A percentile compares a stretch with the other conserved stretches of the same genome.
Conservation (phyloP, 2,797 vertebrate species). For the Xenops minutus region DNA sequence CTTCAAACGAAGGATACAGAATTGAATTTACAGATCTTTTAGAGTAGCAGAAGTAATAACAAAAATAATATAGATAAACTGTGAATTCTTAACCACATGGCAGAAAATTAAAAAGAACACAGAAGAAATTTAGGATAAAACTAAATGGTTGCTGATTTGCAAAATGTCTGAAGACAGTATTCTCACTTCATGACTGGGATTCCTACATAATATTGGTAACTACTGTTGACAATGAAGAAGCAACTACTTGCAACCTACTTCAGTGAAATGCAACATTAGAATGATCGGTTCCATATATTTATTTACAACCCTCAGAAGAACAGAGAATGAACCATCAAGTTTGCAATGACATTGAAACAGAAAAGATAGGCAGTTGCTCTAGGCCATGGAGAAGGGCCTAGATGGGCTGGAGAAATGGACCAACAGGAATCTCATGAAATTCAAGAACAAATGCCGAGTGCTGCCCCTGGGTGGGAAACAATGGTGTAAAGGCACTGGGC, state of each 20-base stretch:
- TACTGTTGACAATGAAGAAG: not conserved
- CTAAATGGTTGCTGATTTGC: not conserved
- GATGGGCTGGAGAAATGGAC: not conserved
- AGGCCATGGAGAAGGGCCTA: not conserved
- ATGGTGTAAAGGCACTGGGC: accelerated
- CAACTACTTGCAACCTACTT: not conserved
- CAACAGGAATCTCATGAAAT: not conserved
- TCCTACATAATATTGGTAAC: not conserved
- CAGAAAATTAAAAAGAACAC: not conserved
- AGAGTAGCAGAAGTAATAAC: not conserved
- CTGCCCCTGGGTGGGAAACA: not conserved
- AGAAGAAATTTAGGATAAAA: not conserved
- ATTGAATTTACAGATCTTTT: not conserved
- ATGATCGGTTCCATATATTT: not conserved
- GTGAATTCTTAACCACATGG: not conserved
- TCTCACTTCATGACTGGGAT: not conserved
- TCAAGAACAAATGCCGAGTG: not conserved
- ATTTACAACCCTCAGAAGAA: not conserved
- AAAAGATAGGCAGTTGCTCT: not conserved
- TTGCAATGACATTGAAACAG: not conserved
- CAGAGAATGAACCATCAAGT: not conserved
- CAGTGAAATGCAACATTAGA: not conserved
- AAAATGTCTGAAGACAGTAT: not conserved
- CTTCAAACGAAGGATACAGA: not conserved
- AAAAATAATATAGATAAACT: not conserved